Evolutionary conservation across 53 echinoderm and acorn worm genomes (phyloP), one percentile per base, ranked within the genome.

Genomic region (Pentamera pediparva): DNA sequence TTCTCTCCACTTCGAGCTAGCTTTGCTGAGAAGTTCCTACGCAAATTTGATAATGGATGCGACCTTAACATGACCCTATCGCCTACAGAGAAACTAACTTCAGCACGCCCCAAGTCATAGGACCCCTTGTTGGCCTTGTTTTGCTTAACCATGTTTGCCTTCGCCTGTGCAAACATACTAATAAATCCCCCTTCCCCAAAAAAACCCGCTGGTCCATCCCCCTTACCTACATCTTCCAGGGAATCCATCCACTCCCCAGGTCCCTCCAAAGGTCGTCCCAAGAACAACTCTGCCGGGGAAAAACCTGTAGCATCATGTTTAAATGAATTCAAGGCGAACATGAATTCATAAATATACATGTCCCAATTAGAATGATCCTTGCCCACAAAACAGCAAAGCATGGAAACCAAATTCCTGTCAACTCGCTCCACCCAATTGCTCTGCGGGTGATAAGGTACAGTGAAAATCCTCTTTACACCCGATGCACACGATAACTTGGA

Each of bases 381-480:
- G 12, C 34, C 39, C 5, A 36, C 59, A 70, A 79, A 79, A 5
- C 83, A 64, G 35, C 77, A 77, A 17, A 83, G 38, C 87, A 87
- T 83, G 7, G 60, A 60, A 40, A 83, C 82, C 7, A 87, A 24
- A 28, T 82, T 81, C 36, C 81, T 67, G 56, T 86, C 82, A 13
- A 81, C 81, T 27, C 76, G 37, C 50, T 82, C 86, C 27, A 87
- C 65, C 79, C 78, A 83, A 21, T 87, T 87, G 12, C 63, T 78
- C 32, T 87, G 87, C 11, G 79, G 82, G 41, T 87, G 79, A 50
- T 83, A 83, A 9, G 87, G 83, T 21, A 75, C 49, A n/a, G 48
- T 87, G 60, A 87, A 83, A 12, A 78, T 45, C 37, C 83, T 83
- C 37, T 63, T 34, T 11, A 79, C 79, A 17, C 79, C 75, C 82